A percentile compares a stretch with the other conserved stretches of the same genome.
Conservation (phyloP, 1,140 invertebrate genomes). For the Centruroides sculpturatus region DNA sequence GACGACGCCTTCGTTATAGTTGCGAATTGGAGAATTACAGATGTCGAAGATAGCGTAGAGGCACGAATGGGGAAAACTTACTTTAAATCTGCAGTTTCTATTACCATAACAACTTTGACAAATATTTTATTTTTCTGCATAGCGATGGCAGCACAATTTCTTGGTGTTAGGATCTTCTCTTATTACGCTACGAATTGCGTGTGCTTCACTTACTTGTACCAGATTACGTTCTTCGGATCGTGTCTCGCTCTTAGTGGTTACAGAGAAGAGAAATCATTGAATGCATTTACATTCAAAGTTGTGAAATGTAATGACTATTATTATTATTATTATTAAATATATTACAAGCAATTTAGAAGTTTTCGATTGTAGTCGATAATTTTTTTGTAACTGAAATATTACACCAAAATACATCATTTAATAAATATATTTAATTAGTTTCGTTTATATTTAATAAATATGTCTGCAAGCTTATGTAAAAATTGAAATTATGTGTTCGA, state of each 20-base stretch:
- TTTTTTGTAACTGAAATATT: no score
- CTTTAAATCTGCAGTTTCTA: conserved; percentile 90
- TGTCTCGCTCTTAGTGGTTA: conserved; percentile 80
- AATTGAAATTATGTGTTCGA: no score
- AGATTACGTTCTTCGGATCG: conserved; percentile 82
- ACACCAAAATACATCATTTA: no score
- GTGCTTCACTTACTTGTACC: conserved; percentile 82
- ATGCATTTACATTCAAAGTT: conserved; percentile 34
- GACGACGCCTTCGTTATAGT: conserved; percentile 95
- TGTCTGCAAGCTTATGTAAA: no score
- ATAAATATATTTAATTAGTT: no score
- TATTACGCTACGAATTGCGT: conserved; percentile 87
- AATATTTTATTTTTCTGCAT: conserved; percentile 93
- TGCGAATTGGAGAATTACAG: conserved; percentile 75
- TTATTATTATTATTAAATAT: no score
- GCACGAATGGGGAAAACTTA: conserved; percentile 73
- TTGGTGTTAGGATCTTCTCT: conserved; percentile 88
- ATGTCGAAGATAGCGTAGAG: conserved; percentile 57
- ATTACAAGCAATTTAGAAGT: no score
- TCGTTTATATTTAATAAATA: no score
- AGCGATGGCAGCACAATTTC: conserved; percentile 84
- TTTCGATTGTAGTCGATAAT: no score
- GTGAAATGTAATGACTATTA: no score
- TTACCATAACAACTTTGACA: conserved; percentile 94
- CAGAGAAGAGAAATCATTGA: conserved; percentile 63